Evolutionary conservation across 2,113 vertebrate species (phyloP).

Genomic region (Malaclemys terrapin): DNA sequence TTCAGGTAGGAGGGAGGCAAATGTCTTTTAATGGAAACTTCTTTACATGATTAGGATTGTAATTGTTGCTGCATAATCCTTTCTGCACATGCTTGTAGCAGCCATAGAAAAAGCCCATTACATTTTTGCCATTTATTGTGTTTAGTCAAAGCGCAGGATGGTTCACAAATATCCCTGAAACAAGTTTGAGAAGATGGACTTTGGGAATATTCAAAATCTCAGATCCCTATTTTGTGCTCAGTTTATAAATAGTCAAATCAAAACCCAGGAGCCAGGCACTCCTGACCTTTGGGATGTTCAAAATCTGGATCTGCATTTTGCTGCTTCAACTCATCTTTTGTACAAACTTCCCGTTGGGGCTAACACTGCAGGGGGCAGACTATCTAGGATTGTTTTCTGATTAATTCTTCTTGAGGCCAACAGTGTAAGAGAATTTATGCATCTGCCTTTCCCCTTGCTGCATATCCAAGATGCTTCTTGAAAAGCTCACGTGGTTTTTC

Average conservation of each 20-base stretch:
- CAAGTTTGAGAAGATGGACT: neutral
- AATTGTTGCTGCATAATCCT: neutral
- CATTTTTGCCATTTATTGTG: neutral
- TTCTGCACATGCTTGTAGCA: neutral
- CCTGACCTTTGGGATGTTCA: neutral
- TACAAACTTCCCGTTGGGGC: neutral
- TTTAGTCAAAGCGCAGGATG: neutral
- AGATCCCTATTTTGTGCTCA: neutral
- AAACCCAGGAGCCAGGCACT: neutral
- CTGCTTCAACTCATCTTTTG: neutral
- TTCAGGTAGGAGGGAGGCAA: neutral
- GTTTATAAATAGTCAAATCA: neutral
- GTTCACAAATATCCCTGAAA: neutral
- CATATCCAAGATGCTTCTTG: neutral
- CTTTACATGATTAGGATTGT: neutral
- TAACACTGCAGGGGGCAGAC: neutral
- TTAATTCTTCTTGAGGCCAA: neutral
- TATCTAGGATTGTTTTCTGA: constrained; percentile 1
- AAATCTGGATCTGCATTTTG: neutral
- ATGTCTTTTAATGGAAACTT: neutral
- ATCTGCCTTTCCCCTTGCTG: constrained; percentile 12
- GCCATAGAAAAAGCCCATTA: neutral
- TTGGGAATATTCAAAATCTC: neutral
- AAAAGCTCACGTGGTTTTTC: neutral
- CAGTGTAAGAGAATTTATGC: constrained; percentile 20